Evolutionary conservation across 64 coral and sea anemone genomes (phyloP).

Genomic region (Pocillopora verrucosa): DNA sequence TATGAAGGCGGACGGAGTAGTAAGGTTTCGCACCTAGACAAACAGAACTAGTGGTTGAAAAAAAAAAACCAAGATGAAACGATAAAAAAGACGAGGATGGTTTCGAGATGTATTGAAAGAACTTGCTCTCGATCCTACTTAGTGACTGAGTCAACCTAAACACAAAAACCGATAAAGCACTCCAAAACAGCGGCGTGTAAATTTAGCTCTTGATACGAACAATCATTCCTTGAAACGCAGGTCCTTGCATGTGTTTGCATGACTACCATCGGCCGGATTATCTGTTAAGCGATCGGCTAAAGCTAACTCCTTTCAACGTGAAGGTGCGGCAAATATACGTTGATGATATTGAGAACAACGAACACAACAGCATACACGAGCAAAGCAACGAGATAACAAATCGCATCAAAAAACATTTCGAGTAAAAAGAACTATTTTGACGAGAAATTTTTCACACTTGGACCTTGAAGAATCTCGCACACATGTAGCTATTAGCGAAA

Average conservation of each 20-base stretch:
- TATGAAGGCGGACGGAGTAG: too few relatives aligned
- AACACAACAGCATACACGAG: not conserved
- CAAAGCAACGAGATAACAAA: not conserved
- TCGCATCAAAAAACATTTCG: not conserved
- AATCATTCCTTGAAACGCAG: not conserved
- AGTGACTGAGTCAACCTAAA: too few relatives aligned
- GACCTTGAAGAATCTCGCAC: not conserved
- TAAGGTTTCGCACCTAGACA: too few relatives aligned
- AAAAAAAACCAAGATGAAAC: too few relatives aligned
- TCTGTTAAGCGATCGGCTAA: not conserved
- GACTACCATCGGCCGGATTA: not conserved
- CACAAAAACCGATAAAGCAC: too few relatives aligned
- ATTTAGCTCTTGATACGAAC: not conserved
- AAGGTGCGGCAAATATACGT: constrained; percentile 12
- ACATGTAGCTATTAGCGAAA: not conserved
- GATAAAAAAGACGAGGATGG: too few relatives aligned
- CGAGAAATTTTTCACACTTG: not conserved
- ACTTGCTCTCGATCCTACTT: too few relatives aligned
- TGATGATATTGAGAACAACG: not conserved
- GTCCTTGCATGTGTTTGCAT: not conserved
- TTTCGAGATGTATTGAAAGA: too few relatives aligned
- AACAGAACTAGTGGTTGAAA: too few relatives aligned
- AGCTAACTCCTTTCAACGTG: not conserved
- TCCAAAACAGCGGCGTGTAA: not conserved
- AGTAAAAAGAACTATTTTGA: not conserved